These are phyloP conservation scores for Morelia viridis DNA, from an alignment of 2,797 vertebrate species.

Conservation along the genomic window DNA sequence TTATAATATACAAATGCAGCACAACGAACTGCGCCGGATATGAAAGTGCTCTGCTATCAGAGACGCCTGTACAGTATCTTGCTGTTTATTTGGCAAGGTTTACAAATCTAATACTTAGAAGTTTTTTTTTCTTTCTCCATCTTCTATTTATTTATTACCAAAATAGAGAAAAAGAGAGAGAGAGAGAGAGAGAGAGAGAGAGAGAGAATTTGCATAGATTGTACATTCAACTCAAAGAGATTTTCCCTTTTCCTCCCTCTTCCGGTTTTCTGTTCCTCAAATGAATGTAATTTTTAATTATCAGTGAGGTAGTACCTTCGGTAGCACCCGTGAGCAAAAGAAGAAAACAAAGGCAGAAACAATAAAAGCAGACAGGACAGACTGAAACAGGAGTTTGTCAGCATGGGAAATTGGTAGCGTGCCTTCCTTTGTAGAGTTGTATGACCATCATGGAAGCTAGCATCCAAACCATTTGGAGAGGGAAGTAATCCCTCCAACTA, in stretches of 20 bases:
- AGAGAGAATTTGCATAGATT: conserved; percentile 79
- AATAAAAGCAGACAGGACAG: conserved; percentile 35
- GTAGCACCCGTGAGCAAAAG: conserved; percentile 74
- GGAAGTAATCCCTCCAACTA: no score
- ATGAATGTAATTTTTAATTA: conserved; percentile 72
- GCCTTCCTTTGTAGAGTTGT: neutral
- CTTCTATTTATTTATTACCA: conserved; percentile 46
- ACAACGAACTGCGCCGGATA: conserved; percentile 67
- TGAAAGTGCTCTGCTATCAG: conserved; percentile 69
- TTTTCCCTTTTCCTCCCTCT: conserved; percentile 17
- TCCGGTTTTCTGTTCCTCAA: conserved; percentile 53
- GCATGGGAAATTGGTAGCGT: neutral
- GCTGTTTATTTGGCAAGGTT: conserved; percentile 73
- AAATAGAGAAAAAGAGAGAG: conserved; percentile 54
- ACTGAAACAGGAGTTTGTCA: neutral
- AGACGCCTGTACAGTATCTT: conserved; percentile 76
- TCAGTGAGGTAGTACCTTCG: conserved; percentile 80
- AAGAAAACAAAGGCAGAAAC: conserved; percentile 70
- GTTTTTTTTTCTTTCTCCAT: conserved; percentile 32
- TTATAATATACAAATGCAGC: conserved; percentile 69
- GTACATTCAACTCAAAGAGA: conserved; percentile 76
- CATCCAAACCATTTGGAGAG: neutral
- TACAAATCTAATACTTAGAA: conserved; percentile 65
- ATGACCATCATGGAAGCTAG: neutral
- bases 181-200: conserved; percentile 64